Evolutionary conservation across 2,888 invertebrate genomes (phyloP).

Genomic region (Steinernema carpocapsae): DNA sequence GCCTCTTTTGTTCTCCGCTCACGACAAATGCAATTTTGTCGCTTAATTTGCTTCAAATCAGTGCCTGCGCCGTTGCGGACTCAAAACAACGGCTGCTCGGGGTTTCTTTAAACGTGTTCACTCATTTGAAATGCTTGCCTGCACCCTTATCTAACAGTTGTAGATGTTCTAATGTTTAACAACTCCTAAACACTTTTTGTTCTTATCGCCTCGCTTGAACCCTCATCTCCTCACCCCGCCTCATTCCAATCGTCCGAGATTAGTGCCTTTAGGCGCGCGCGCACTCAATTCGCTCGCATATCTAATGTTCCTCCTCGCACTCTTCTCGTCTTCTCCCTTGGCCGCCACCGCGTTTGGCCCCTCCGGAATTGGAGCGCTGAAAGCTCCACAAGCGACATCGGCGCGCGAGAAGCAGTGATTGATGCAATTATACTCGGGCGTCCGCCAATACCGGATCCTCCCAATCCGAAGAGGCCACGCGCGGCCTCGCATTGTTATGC

Average conservation of each 20-base stretch:
- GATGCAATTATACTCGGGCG: conserved; percentile 27
- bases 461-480: neutral
- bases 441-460: conserved; percentile 20
- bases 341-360: conserved; percentile 25
- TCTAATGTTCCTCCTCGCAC: conserved; percentile 11
- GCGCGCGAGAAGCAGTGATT: conserved; percentile 31
- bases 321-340: neutral
- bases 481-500: conserved; percentile 18
- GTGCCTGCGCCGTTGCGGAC: neutral
- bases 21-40: conserved; percentile 31
- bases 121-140: too few species aligned
- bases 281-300: conserved; percentile 27
- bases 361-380: conserved; percentile 32
- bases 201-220: neutral
- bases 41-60: conserved; percentile 18
- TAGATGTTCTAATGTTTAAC: too few species aligned
- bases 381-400: conserved; percentile 17
- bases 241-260: neutral
- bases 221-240: neutral
- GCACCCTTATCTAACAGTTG: too few species aligned
- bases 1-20: too few species aligned
- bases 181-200: neutral
- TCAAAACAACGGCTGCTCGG: neutral
- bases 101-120: too few species aligned
- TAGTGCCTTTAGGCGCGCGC: conserved; percentile 4